phyloP scores from a whole-genome alignment of 2,888 invertebrate genomes.

The Limnephilus marmoratus region DNA sequence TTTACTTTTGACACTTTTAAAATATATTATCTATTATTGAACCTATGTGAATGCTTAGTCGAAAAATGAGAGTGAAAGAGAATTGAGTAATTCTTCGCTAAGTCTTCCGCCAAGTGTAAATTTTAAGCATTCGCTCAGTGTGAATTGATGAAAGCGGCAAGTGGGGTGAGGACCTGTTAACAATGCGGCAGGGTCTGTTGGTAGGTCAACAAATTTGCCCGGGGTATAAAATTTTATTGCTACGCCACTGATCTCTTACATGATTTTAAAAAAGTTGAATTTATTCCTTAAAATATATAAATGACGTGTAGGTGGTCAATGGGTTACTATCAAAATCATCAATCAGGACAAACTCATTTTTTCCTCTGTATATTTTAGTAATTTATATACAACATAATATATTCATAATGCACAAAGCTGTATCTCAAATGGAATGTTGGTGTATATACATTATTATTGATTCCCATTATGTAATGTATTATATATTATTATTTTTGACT shows the following conservation, averaged over 20 bases:
- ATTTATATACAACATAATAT: background rate
- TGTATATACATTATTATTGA: constrained; percentile 70
- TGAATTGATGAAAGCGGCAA: background rate
- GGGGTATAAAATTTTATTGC: background rate
- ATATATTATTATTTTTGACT: constrained; percentile 2
- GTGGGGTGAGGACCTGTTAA: background rate
- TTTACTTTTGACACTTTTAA: background rate
- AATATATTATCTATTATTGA: background rate
- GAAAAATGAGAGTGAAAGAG: background rate
- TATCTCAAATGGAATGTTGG: constrained; percentile 83
- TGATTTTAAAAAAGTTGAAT: background rate
- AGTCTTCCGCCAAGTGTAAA: background rate
- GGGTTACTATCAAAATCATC: constrained; percentile 4
- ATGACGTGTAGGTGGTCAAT: background rate
- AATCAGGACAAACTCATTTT: background rate
- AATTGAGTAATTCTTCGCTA: background rate
- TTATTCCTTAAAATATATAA: background rate
- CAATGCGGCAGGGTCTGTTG: too few relatives aligned
- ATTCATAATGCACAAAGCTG: constrained; percentile 36
- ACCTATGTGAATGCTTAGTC: background rate
- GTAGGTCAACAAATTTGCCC: background rate
- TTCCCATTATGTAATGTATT: background rate
- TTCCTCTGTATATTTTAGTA: background rate
- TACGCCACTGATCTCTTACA: background rate
- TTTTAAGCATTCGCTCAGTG: background rate